Conservation (phyloP, 2,797 vertebrate genomes). For the Craterocephalus amniculus region DNA sequence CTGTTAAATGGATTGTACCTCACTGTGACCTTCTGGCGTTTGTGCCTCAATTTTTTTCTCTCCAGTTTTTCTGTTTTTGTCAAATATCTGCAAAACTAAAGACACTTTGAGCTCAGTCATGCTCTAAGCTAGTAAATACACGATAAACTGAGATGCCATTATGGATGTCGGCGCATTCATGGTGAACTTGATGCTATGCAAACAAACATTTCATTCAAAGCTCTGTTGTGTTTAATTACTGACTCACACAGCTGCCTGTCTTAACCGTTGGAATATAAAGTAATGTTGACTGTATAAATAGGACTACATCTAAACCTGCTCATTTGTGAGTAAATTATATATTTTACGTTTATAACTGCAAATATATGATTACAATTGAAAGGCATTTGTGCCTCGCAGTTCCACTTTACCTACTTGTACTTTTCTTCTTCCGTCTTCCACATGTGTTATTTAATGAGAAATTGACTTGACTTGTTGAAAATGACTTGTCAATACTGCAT, state of each 20-base stretch:
- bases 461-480: conserved; percentile 5
- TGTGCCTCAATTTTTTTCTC: not conserved
- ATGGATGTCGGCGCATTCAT: not conserved
- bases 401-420: not conserved
- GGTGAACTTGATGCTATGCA: not conserved
- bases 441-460: not conserved
- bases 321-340: not conserved
- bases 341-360: not conserved
- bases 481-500: no score
- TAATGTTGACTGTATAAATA: not conserved
- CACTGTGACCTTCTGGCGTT: not conserved
- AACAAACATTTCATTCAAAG: not conserved
- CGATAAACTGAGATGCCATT: not conserved
- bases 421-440: not conserved
- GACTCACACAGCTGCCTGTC: not conserved
- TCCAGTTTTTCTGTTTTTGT: not conserved
- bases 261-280: not conserved
- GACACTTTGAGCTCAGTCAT: not conserved
- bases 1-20: not conserved
- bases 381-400: not conserved
- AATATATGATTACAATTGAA: not conserved
- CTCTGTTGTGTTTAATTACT: not conserved
- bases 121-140: not conserved
- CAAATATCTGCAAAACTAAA: not conserved
- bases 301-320: not conserved